Evolutionary conservation across 2,113 vertebrate genomes (phyloP).

Genomic region (Pseudorectes ferrugineus): DNA sequence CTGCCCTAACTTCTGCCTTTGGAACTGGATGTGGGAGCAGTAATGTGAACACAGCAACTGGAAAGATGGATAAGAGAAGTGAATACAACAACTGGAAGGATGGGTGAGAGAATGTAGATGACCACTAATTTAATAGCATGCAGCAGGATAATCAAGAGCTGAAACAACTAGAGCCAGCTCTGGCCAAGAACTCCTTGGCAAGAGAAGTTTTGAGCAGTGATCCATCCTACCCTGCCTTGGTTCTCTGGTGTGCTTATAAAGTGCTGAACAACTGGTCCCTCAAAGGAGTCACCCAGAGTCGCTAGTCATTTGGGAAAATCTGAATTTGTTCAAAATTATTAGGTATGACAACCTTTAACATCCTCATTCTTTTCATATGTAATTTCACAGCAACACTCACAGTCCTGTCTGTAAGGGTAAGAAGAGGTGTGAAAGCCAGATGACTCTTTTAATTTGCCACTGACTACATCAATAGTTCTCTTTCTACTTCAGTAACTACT

Average conservation of each 20-base stretch:
- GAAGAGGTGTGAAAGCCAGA: neutral
- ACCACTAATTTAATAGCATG: neutral
- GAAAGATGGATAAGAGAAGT: neutral
- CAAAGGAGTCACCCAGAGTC: neutral
- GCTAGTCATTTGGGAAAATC: neutral
- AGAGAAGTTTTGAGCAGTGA: neutral
- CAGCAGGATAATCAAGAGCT: neutral
- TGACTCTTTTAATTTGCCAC: neutral
- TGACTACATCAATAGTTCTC: neutral
- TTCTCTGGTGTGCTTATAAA: neutral
- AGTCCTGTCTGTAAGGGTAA: neutral
- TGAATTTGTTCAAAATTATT: neutral
- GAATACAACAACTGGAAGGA: neutral
- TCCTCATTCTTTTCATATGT: neutral
- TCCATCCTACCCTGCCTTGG: neutral
- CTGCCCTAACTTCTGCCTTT: neutral
- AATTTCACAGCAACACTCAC: neutral
- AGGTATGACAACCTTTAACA: neutral
- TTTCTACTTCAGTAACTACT: neutral
- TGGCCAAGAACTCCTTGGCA: neutral
- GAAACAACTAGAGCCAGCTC: neutral
- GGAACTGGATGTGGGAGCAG: neutral
- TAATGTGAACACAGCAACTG: neutral
- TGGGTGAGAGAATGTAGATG: neutral
- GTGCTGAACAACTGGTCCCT: neutral